Base-by-base conservation (phyloP, 2,888 invertebrate species). In the Rhabditoides inermis region DNA sequence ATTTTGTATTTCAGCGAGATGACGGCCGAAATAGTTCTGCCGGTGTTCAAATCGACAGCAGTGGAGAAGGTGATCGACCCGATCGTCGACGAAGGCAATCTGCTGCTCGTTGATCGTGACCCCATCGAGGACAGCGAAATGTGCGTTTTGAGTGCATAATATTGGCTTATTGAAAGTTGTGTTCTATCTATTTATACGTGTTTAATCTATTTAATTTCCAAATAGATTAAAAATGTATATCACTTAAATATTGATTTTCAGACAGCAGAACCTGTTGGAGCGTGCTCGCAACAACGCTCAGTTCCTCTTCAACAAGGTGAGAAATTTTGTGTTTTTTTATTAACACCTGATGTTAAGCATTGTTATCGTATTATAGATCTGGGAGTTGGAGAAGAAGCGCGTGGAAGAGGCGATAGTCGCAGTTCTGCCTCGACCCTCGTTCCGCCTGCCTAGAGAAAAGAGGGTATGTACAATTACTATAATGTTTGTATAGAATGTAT, bases 321-420 rank as follows among this genome's bases (percentile, higher is more conserved):
- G 7, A 39, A 18, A 10, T 18, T 12, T 39, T 39, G 10, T 10
- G 7, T 7, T 39, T 39, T 39, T n/a, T n/a, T n/a, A n/a, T n/a
- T n/a, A n/a, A n/a, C n/a, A n/a, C n/a, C n/a, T n/a, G n/a, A n/a
- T n/a, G n/a, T n/a, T n/a, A n/a, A n/a, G n/a, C n/a, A n/a, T n/a
- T n/a, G n/a, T n/a, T n/a, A n/a, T n/a, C n/a, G n/a, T n/a, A n/a
- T n/a, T n/a, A n/a, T n/a, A 20, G 77, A 83, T 95, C 58, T 92
- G 90, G 89, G 68, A 79, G 74, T 63, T 92, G 4, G 89, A 90
- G 1, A 86, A 87, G 2, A 86, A 90, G 77, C 82, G 85, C 53
- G 83, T 88, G 1, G 92, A 92, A 30, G 90, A 90, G 74, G 85
- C 85, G 2, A 84, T 90, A 55, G 87, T 90, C 18, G 90, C 86